phyloP scores from a whole-genome alignment of 2,888 invertebrate species.

The Gnatocerus cornutus region DNA sequence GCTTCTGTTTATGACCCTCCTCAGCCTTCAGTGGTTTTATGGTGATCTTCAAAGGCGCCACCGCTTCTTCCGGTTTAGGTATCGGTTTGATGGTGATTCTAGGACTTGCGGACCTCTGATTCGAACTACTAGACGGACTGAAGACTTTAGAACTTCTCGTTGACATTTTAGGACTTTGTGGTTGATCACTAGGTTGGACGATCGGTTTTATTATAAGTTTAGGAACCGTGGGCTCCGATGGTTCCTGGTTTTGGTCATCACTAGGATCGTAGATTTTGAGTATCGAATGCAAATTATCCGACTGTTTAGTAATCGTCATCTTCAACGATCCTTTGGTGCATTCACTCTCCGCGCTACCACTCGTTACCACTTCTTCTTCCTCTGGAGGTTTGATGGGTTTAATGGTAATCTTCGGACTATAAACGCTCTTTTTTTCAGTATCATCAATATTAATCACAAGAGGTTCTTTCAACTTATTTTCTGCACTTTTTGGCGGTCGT shows the following conservation, averaged over 20 bases:
- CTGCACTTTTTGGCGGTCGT: slow-evolving; percentile 7
- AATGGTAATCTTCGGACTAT: slow-evolving; percentile 69
- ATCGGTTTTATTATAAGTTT: slow-evolving; percentile 66
- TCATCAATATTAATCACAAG: slow-evolving; percentile 60
- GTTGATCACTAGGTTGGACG: slow-evolving; percentile 60
- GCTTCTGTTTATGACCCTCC: slow-evolving; percentile 55
- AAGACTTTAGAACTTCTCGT: slow-evolving; percentile 63
- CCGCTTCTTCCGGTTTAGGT: slow-evolving; percentile 61
- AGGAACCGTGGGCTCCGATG: slow-evolving; percentile 59
- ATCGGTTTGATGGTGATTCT: slow-evolving; percentile 71
- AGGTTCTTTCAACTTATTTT: slow-evolving; percentile 49
- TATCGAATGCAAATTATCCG: slow-evolving; percentile 67
- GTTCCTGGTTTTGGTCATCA: slow-evolving; percentile 51
- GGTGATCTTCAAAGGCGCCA: slow-evolving; percentile 68
- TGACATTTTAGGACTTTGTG: slow-evolving; percentile 70
- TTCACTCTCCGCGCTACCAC: slow-evolving; percentile 55
- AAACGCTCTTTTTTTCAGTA: slow-evolving; percentile 59
- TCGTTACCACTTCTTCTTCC: slow-evolving; percentile 59
- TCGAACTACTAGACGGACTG: slow-evolving; percentile 60
- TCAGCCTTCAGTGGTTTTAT: slow-evolving; percentile 68
- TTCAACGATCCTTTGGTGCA: slow-evolving; percentile 64
- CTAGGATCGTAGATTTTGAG: slow-evolving; percentile 67
- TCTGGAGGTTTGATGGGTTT: slow-evolving; percentile 67
- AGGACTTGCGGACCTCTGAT: slow-evolving; percentile 66
- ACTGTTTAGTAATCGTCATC: slow-evolving; percentile 69